These are phyloP conservation scores for Sanderia malayensis DNA, from an alignment of 30 jellyfish, hydroid and myxozoan genomes.

Conservation along the genomic window DNA sequence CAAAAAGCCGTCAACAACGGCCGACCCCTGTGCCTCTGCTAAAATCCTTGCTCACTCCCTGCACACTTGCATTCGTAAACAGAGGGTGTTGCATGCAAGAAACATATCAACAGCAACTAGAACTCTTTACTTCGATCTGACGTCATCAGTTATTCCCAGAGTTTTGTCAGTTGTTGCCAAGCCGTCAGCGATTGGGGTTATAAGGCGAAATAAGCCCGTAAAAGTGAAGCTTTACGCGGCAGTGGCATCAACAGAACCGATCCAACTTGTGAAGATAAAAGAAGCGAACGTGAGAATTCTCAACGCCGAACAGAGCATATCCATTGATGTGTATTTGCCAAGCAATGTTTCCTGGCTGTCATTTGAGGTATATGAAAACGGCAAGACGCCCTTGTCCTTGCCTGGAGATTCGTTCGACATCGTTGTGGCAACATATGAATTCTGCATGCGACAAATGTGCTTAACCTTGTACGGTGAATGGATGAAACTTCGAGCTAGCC, in stretches of 20 bases:
- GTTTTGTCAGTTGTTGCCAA: not conserved
- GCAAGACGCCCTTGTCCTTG: not conserved
- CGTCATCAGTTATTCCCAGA: not conserved
- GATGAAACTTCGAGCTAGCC: slow-evolving; percentile 4
- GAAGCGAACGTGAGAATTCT: not conserved
- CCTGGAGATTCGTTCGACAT: not conserved
- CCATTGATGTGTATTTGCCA: slow-evolving; percentile 10
- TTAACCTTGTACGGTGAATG: not conserved
- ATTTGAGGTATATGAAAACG: not conserved
- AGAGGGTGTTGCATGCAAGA: not conserved
- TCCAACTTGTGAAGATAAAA: no score
- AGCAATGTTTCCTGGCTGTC: not conserved
- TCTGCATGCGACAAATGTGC: slow-evolving; percentile 18
- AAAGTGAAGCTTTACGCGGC: not conserved
- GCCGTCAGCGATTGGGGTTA: not conserved
- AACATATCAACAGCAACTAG: not conserved
- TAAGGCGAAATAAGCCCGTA: not conserved
- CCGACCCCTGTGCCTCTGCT: not conserved
- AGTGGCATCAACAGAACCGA: not conserved
- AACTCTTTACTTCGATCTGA: not conserved
- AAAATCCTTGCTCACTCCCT: not conserved
- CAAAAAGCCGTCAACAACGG: not conserved
- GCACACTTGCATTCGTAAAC: not conserved
- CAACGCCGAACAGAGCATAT: not conserved
- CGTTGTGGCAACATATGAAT: slow-evolving; percentile 13